phyloP scores from a whole-genome alignment of 2,113 vertebrate species.

The Spheniscus mendiculus region DNA sequence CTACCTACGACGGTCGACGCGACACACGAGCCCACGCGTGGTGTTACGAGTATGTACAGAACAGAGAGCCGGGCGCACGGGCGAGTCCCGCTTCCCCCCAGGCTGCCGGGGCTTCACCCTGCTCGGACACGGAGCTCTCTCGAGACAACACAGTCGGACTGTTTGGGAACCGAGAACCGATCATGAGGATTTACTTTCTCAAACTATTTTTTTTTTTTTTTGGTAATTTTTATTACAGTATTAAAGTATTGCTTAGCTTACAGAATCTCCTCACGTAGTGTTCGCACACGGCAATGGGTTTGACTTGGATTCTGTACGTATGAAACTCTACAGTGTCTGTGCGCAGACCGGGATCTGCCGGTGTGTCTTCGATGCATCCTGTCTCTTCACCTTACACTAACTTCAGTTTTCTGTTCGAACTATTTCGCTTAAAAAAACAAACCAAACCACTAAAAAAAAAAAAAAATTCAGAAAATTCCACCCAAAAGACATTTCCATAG shows the following conservation, averaged over 20 bases:
- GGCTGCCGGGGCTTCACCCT: neutral
- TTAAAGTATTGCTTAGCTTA: conserved; percentile 84
- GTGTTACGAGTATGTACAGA: conserved; percentile 60
- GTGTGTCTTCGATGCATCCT: conserved; percentile 54
- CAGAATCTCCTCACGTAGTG: conserved; percentile 74
- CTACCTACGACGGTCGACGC: conserved; percentile 64
- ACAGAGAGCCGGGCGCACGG: conserved; percentile 26
- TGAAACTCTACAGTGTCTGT: conserved; percentile 70
- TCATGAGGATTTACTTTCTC: conserved; percentile 44
- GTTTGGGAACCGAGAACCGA: conserved; percentile 51
- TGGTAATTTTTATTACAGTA: conserved; percentile 75
- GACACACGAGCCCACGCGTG: conserved; percentile 65
- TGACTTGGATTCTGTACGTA: conserved; percentile 56
- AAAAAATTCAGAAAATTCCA: conserved; percentile 38
- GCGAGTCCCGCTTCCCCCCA: conserved; percentile 26
- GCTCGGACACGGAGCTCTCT: conserved; percentile 51
- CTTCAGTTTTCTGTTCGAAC: conserved; percentile 20
- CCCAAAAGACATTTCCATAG: conserved; percentile 68
- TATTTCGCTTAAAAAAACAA: conserved; percentile 44
- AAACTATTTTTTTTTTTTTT: conserved; percentile 17
- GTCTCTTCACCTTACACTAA: conserved; percentile 17
- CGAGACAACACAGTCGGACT: conserved; percentile 69
- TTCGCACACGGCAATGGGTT: conserved; percentile 44
- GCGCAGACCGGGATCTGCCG: conserved; percentile 53
- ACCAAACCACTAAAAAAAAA: conserved; percentile 53